phyloP scores from a whole-genome alignment of 1,140 invertebrate species.

The Polyergus mexicanus region DNA sequence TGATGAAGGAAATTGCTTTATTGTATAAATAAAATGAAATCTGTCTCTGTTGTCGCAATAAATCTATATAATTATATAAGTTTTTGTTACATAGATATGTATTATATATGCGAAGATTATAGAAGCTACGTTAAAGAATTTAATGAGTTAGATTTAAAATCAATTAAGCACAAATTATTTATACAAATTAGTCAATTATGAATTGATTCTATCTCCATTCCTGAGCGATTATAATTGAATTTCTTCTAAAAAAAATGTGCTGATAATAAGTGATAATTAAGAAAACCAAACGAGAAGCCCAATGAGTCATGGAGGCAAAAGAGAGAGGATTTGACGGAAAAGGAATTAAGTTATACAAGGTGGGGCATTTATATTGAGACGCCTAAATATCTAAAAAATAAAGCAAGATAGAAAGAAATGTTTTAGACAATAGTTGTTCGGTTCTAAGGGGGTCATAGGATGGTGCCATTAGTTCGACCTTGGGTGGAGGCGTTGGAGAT shows the following conservation, averaged over 20 bases:
- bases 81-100: conserved; percentile 6
- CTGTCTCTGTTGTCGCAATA: neutral
- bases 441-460: no score
- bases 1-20: neutral
- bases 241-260: neutral
- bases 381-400: no score
- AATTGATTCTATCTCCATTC: no score
- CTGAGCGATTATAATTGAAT: neutral
- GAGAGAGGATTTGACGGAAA: neutral
- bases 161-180: conserved; percentile 22
- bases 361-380: no score
- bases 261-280: neutral
- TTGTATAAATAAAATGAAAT: neutral
- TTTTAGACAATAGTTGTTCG: no score
- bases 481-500: no score
- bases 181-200: neutral
- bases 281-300: neutral
- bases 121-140: neutral
- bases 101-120: neutral
- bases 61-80: neutral
- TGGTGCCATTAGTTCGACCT: no score
- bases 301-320: neutral
- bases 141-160: neutral
- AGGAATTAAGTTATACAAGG: no score
- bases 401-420: no score